Conservation (phyloP, 2,888 invertebrate genomes). For the Agonopterix arenella region DNA sequence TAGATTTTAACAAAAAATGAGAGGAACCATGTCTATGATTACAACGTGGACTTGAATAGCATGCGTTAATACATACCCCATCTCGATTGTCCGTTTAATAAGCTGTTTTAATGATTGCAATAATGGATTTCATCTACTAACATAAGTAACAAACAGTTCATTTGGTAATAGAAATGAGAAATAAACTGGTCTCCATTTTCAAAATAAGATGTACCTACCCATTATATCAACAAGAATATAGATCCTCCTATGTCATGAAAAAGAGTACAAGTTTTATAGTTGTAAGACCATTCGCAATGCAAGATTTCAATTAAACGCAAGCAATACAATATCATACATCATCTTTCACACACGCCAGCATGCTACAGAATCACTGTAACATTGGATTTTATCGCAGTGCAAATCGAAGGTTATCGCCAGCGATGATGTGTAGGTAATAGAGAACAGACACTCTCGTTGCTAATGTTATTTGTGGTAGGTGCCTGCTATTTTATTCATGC, state of each 20-base stretch:
- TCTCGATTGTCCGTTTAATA: neutral
- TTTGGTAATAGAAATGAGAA: no score
- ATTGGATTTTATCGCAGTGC: constrained; percentile 34
- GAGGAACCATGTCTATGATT: no score
- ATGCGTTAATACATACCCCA: neutral
- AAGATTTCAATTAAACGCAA: constrained; percentile 20
- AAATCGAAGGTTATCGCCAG: constrained; percentile 8
- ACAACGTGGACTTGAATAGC: no score
- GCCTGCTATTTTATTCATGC: no score
- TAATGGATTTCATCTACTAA: no score
- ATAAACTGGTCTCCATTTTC: no score
- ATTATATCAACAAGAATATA: no score
- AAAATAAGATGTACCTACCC: no score
- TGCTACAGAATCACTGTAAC: constrained; percentile 30
- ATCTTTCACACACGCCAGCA: constrained; percentile 59
- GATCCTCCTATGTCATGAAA: neutral
- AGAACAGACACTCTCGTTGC: no score
- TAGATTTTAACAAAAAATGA: no score
- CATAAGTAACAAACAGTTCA: no score
- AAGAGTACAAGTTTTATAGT: neutral
- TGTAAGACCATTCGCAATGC: constrained; percentile 33
- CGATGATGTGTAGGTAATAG: neutral
- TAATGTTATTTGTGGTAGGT: no score
- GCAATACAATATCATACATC: constrained; percentile 60
- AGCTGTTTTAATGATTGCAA: neutral